Evolutionary conservation across 2,888 invertebrate species (phyloP), one percentile per base, ranked within the genome.

Genomic region (Ochropacha duplaris): DNA sequence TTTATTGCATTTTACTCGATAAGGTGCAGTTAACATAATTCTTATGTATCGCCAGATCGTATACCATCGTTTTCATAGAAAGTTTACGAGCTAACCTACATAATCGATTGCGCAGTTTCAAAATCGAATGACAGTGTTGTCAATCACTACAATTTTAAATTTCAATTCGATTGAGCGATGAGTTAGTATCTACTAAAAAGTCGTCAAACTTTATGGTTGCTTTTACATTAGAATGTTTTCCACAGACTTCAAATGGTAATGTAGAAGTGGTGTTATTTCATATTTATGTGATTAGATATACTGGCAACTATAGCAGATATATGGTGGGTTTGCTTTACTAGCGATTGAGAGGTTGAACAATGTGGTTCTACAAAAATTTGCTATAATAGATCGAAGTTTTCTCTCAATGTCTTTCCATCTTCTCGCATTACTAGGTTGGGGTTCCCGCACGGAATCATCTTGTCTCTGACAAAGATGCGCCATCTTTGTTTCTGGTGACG

Each of bases 1-100:
- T 36, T 55, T 54, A 55, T 56, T 59, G 39, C 31, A 22, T 34
- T 34, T 22, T 34, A 28, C 5, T 12, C 31, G 28, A 52, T 9
- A 44, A 8, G 1, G 2, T 44, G 39, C 19, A 16, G 19, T 44
- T 19, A 44, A 19, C 19, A 9, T 44, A 44, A 12, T 2, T 36
- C 31, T 6, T 8, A 5, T 31, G 14, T n/a, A n/a, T 36, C 36
- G n/a, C 4, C 9, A 8, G 4, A 44, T 44, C 39, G 39, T 44
- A 44, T 44, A 24, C 19, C 44, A 36, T 34, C 39, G 39, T 19
- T 44, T 9, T 44, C n/a, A 36, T 39, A 39, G 16, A 39, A 44
- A 16, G 9, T 19, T 39, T 39, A 44, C 9, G 19, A n/a, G 6
- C 44, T 0, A 44, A 44, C 44, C 44, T 44, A 44, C 44, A n/a